A percentile compares a stretch with the other conserved stretches of the same genome.
phyloP scores from a whole-genome alignment of 2,113 vertebrate species.

The Ictalurus furcatus region DNA sequence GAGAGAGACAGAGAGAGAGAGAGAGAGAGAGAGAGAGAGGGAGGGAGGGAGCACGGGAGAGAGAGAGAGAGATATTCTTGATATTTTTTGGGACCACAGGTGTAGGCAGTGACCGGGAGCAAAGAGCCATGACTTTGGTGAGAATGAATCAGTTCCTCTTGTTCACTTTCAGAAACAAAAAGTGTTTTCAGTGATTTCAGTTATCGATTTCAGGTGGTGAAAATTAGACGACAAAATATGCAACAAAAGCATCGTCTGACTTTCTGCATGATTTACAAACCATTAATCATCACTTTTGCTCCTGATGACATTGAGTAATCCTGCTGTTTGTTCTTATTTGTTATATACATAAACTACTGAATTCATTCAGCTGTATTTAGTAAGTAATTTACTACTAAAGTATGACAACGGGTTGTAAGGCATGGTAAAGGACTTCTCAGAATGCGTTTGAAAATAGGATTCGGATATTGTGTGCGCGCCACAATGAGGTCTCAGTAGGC shows the following conservation, averaged over 20 bases:
- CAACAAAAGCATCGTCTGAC: not conserved
- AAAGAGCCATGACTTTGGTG: too few species aligned
- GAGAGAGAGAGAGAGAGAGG: too few species aligned
- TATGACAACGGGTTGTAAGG: not conserved
- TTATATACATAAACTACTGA: not conserved
- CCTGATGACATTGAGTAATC: not conserved
- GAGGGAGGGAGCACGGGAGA: too few species aligned
- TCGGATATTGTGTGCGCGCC: not conserved
- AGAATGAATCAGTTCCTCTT: too few species aligned
- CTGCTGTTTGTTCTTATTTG: not conserved
- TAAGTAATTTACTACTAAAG: not conserved
- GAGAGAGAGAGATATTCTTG: too few species aligned
- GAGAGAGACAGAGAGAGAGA: too few species aligned
- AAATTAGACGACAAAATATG: not conserved
- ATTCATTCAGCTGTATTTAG: not conserved
- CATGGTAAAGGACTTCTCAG: not conserved
- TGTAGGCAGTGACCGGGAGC: not conserved
- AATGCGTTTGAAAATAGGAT: not conserved
- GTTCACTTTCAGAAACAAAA: too few species aligned
- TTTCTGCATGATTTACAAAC: too few species aligned
- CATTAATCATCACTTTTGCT: not conserved
- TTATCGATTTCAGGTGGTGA: not conserved
- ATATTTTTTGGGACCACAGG: not conserved
- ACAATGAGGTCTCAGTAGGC: too few species aligned
- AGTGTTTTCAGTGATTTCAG: not conserved